A percentile compares a stretch with the other conserved stretches of the same genome.
phyloP scores from a whole-genome alignment of 2,797 vertebrate genomes.

The Alca torda region DNA sequence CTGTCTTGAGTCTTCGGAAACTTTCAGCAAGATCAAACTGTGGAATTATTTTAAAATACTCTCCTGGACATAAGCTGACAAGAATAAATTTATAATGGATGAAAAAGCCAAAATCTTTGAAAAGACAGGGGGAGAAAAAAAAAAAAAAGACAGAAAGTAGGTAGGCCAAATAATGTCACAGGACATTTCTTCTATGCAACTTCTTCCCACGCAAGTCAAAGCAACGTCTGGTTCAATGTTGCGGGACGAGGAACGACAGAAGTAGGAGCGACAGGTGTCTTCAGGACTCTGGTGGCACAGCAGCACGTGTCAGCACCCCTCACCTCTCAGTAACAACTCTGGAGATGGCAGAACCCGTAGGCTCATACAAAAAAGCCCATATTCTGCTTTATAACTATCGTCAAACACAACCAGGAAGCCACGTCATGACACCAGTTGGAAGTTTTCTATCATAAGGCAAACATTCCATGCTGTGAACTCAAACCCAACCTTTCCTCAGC shows the following conservation, averaged over 20 bases:
- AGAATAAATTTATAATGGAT: background rate
- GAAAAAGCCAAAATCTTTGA: background rate
- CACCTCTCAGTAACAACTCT: background rate
- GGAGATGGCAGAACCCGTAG: background rate
- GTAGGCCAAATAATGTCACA: background rate
- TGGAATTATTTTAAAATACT: background rate
- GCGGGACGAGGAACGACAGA: background rate
- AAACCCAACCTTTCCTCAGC: background rate
- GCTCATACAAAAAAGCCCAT: too few relatives aligned
- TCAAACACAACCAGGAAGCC: background rate
- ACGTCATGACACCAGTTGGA: background rate
- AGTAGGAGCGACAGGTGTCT: background rate
- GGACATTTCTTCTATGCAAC: too few relatives aligned
- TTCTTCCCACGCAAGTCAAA: background rate
- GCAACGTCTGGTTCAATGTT: background rate
- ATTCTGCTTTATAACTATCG: background rate
- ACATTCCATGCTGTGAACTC: background rate
- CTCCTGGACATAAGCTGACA: background rate
- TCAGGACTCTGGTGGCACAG: background rate
- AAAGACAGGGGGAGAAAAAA: background rate
- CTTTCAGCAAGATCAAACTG: background rate
- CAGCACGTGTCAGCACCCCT: background rate
- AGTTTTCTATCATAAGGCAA: background rate
- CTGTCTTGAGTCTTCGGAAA: background rate
- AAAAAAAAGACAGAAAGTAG: background rate